A percentile compares a stretch with the other conserved stretches of the same genome.
Evolutionary conservation across 2,888 invertebrate species (phyloP).

Genomic region (Epistrophe grossulariae): DNA sequence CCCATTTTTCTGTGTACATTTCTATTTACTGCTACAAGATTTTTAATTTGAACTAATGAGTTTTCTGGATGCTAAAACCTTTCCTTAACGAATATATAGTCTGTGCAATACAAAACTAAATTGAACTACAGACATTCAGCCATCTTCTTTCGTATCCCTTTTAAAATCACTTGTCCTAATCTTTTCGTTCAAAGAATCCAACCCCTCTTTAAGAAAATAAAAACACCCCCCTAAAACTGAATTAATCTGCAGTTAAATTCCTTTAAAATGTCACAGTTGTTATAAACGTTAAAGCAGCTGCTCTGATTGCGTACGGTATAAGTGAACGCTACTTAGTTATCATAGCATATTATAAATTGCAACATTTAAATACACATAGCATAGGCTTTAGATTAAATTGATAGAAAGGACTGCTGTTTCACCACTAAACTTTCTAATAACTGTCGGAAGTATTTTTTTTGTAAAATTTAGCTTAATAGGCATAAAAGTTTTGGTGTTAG

Average conservation of each 20-base stretch:
- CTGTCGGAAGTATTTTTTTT: neutral
- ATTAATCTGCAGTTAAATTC: slow-evolving; percentile 32
- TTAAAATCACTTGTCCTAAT: slow-evolving; percentile 10
- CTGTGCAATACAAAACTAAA: neutral
- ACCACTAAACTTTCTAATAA: neutral
- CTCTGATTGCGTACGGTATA: neutral
- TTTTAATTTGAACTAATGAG: slow-evolving; percentile 14
- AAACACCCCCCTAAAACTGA: slow-evolving; percentile 16
- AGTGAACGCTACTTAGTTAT: slow-evolving; percentile 2
- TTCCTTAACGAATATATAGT: neutral
- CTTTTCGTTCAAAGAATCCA: neutral
- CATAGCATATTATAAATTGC: slow-evolving; percentile 15
- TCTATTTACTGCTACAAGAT: neutral
- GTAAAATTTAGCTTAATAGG: neutral
- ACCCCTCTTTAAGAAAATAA: neutral
- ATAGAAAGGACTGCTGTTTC: slow-evolving; percentile 1
- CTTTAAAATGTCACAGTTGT: slow-evolving; percentile 28
- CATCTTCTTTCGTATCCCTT: slow-evolving; percentile 17
- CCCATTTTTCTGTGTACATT: neutral
- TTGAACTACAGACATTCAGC: neutral
- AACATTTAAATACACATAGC: slow-evolving; percentile 11
- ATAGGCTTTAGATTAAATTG: neutral
- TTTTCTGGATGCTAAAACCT: neutral
- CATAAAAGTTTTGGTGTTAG: neutral
- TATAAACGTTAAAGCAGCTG: slow-evolving; percentile 28